Evolutionary conservation across 1,140 invertebrate genomes (phyloP).

Genomic region (Caerostris darwini): DNA sequence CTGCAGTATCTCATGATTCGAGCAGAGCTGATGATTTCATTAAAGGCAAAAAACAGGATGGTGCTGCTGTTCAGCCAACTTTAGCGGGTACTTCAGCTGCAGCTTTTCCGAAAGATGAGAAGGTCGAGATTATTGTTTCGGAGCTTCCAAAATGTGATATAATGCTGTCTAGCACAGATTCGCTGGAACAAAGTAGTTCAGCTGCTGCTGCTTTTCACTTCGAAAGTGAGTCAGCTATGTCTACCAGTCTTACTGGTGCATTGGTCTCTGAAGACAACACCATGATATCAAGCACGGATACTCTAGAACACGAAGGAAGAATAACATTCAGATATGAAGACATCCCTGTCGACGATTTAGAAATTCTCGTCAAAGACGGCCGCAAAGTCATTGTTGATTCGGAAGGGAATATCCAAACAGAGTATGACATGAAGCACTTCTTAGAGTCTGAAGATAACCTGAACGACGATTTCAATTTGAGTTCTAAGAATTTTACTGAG

Average conservation of each 20-base stretch:
- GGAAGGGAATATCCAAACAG: conserved; percentile 72
- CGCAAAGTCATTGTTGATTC: conserved; percentile 69
- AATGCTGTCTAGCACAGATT: conserved; percentile 87
- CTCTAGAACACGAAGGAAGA: conserved; percentile 83
- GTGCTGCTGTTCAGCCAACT: background rate
- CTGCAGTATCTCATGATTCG: conserved; percentile 54
- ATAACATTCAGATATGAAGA: conserved; percentile 71
- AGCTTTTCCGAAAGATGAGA: background rate
- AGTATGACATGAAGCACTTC: conserved; percentile 62
- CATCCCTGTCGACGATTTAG: conserved; percentile 66
- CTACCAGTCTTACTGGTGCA: conserved; percentile 88
- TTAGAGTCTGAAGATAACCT: conserved; percentile 54
- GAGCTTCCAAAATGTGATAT: conserved; percentile 81
- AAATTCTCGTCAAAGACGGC: conserved; percentile 65
- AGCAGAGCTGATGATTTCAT: conserved; percentile 33
- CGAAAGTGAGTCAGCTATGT: conserved; percentile 91
- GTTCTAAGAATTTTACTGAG: background rate
- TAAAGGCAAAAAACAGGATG: background rate
- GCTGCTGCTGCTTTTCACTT: conserved; percentile 91
- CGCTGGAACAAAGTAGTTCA: conserved; percentile 86
- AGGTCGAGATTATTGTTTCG: conserved; percentile 37
- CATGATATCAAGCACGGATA: conserved; percentile 88
- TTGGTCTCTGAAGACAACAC: conserved; percentile 85
- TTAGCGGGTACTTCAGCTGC: background rate
- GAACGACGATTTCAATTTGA: conserved; percentile 40